Evolutionary conservation across 2,888 invertebrate species (phyloP), one percentile per base, ranked within the genome.

Genomic region (Xanthia icteritia): DNA sequence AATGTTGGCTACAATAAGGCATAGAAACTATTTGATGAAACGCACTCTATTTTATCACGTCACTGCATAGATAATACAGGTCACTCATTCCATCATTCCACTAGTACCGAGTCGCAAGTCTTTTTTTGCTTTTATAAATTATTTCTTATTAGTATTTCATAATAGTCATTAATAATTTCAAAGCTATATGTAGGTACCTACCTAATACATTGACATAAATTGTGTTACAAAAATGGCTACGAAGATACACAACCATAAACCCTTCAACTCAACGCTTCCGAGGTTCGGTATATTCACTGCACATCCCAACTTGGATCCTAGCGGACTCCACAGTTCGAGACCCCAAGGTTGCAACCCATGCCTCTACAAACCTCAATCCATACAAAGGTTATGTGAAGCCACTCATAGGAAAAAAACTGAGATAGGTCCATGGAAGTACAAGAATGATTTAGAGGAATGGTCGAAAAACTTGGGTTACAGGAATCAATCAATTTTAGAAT

Each of bases 361-460:
- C 76, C 88, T 91, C 17, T 96, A 96, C 85, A 86, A 87, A 31
- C 96, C 96, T 6, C 88, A 90, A 81, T 70, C 89, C 1, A 86
- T 93, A 5, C 72, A 92, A 58, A 86, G 89, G 77, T 88, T 94
- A 74, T 95, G 91, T 80, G 91, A 92, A 83, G 87, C 92, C 9
- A 93, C 91, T 54, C 92, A 88, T 79, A 88, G 85, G 58, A 89
- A 84, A 65, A 90, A 84, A 66, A 83, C 74, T 15, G 86, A 89
- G 56, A 94, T 94, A 86, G 94, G 95, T 64, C 94, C 95, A 3
- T 96, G 96, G 96, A 91, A 88, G 78, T 94, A 93, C 80, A 95
- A 96, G 87, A 92, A 81, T 17, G 95, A 95, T 78, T 86, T 96
- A 23, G 96, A 96, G 84, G 95, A 94, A 45, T 96, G 96, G 96